Evolutionary conservation across 2,113 vertebrate species (phyloP).

Genomic region (Prunella himalayana): DNA sequence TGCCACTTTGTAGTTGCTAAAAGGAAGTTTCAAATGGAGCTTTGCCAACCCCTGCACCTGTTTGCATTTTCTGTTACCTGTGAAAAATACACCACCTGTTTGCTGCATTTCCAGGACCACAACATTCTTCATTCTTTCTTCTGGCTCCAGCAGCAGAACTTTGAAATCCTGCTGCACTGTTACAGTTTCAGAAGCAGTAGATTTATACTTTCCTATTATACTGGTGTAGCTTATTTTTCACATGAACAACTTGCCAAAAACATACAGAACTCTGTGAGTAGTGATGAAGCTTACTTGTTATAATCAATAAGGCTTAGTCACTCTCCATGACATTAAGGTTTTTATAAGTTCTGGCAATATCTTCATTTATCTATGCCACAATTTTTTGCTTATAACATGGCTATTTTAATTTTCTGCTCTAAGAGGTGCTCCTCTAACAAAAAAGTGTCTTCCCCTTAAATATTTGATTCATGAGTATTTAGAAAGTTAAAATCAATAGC

Average conservation of each 20-base stretch:
- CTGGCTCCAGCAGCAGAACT: not conserved
- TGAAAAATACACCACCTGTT: not conserved
- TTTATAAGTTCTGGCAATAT: not conserved
- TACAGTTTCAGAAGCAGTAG: not conserved
- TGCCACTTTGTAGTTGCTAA: not conserved
- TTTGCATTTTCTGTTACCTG: not conserved
- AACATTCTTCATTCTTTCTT: not conserved
- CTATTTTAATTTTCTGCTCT: not conserved
- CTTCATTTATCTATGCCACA: not conserved
- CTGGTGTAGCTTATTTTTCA: not conserved
- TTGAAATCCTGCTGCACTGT: not conserved
- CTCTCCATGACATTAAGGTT: not conserved
- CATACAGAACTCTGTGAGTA: not conserved
- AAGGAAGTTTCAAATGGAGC: not conserved
- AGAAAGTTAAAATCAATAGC: not conserved
- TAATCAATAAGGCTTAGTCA: not conserved
- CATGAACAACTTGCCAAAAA: not conserved
- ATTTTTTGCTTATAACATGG: not conserved
- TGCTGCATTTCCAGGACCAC: not conserved
- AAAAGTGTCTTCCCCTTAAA: not conserved
- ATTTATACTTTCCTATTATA: not conserved
- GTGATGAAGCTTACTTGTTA: not conserved
- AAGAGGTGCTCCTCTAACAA: not conserved
- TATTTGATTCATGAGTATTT: not conserved
- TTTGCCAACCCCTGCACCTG: not conserved